Conservation (phyloP, 2,113 vertebrate species). For the Hemiscyllium ocellatum region DNA sequence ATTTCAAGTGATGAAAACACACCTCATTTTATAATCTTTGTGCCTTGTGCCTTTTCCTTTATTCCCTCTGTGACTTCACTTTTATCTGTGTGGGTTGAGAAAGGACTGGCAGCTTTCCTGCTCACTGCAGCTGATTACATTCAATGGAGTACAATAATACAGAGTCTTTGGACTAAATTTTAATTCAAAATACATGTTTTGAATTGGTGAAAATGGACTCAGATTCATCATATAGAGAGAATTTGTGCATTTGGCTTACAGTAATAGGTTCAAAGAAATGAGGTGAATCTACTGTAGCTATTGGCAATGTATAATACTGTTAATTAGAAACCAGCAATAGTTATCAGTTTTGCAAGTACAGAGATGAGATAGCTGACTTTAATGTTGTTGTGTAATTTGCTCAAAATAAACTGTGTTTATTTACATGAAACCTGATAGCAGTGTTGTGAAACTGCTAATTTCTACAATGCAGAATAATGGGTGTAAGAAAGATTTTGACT, state of each 20-base stretch:
- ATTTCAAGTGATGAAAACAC: not conserved
- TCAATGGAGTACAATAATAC: not conserved
- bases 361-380: not conserved
- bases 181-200: not conserved
- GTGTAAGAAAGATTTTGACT: not conserved
- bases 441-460: not conserved
- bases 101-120: not conserved
- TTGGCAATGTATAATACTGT: not conserved
- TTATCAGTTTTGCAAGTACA: not conserved
- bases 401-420: conserved; percentile 21
- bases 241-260: not conserved
- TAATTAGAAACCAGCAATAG: not conserved
- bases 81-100: not conserved
- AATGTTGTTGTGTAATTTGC: not conserved
- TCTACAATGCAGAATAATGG: not conserved
- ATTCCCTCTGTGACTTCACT: no score
- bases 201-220: not conserved
- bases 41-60: no score
- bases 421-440: not conserved
- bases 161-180: not conserved
- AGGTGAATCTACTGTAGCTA: not conserved
- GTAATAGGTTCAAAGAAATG: not conserved
- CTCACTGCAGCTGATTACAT: not conserved
- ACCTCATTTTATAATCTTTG: not conserved
- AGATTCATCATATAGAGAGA: not conserved